These are phyloP conservation scores for Drosophila pandora DNA, from an alignment of 1,140 invertebrate genomes.

Conservation along the genomic window DNA sequence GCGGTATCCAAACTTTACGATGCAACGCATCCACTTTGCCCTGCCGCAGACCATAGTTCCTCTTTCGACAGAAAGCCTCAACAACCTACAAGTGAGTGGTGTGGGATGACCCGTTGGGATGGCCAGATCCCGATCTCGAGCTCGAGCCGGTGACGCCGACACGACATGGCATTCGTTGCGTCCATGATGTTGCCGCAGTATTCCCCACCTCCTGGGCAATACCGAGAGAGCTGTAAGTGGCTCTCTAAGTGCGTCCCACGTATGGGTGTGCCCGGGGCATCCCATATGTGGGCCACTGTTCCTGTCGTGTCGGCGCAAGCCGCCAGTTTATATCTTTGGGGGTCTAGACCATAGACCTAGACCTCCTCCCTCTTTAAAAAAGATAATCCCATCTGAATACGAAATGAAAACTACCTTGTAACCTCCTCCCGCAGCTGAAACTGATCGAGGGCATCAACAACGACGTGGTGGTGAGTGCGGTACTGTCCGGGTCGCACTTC, in stretches of 20 bases:
- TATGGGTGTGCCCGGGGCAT: neutral
- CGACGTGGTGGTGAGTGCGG: constrained; percentile 93
- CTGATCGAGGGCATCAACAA: constrained; percentile 96
- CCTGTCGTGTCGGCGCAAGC: constrained; percentile 24
- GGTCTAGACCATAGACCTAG: too few relatives aligned
- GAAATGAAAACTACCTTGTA: neutral
- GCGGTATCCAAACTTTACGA: constrained; percentile 90
- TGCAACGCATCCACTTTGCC: constrained; percentile 90
- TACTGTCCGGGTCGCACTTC: constrained; percentile 91
- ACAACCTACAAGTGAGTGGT: constrained; percentile 73
- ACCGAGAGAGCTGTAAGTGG: constrained; percentile 14
- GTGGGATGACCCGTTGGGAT: constrained; percentile 9
- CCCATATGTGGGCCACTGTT: constrained; percentile 1
- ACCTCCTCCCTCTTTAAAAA: too few relatives aligned
- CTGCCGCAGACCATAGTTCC: constrained; percentile 84
- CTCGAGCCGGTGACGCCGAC: constrained; percentile 10
- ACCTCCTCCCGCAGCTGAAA: constrained; percentile 86
- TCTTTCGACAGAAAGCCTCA: constrained; percentile 75
- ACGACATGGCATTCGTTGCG: constrained; percentile 9
- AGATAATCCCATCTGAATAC: neutral
- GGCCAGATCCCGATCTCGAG: too few relatives aligned
- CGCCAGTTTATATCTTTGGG: too few relatives aligned
- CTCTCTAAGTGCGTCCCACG: constrained; percentile 19
- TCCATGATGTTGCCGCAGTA: constrained; percentile 15
- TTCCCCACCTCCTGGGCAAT: constrained; percentile 11